These are phyloP conservation scores for Himalopsyche tibetana DNA, from an alignment of 2,888 invertebrate species.

Conservation along the genomic window DNA sequence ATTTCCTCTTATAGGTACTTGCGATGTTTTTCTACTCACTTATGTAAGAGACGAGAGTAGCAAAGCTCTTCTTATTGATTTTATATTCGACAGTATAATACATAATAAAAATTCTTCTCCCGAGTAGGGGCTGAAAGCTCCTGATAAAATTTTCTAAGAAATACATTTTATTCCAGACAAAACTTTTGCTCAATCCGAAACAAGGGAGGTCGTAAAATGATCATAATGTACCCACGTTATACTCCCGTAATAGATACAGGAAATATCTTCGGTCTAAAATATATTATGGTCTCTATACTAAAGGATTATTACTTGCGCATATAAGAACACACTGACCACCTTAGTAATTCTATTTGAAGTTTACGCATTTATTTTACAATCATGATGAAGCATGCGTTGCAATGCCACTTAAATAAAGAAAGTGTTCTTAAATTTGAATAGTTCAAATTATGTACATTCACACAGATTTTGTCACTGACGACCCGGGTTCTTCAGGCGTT, in stretches of 20 bases:
- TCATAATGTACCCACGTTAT: neutral
- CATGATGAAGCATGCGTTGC: too few species aligned
- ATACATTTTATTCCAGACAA: neutral
- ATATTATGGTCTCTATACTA: neutral
- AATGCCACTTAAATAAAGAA: too few species aligned
- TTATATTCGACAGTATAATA: slow-evolving; percentile 15
- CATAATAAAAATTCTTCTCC: slow-evolving; percentile 10
- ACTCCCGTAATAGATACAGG: neutral
- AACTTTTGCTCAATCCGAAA: neutral
- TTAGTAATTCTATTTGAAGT: too few species aligned
- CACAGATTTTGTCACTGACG: too few species aligned
- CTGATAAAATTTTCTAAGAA: neutral
- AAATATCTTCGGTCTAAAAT: neutral
- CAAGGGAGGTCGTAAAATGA: slow-evolving; percentile 1
- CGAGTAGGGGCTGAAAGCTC: slow-evolving; percentile 4
- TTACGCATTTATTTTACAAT: too few species aligned
- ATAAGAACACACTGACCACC: neutral
- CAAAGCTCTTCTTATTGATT: neutral
- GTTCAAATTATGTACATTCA: too few species aligned
- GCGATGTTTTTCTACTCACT: neutral
- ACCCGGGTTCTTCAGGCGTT: too few species aligned
- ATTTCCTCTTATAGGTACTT: neutral
- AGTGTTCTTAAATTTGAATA: too few species aligned
- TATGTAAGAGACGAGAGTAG: neutral
- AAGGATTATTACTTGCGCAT: neutral